Evolutionary conservation across 37 sponge, comb jelly and placozoan species (phyloP).

Genomic region (Oscarella lobularis): DNA sequence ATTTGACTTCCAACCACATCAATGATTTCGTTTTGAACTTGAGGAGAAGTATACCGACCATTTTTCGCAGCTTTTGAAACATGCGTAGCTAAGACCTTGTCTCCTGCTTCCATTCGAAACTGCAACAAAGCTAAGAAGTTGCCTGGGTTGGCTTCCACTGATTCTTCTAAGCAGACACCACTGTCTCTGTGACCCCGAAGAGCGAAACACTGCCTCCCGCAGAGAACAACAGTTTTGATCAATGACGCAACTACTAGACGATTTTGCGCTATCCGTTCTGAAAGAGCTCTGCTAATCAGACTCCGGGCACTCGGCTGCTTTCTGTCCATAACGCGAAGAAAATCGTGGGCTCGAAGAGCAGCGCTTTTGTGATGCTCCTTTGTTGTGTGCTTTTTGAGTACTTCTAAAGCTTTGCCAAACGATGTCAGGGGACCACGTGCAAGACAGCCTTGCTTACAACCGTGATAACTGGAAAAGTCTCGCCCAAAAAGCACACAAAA

Average conservation of each 20-base stretch:
- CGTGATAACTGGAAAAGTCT: neutral
- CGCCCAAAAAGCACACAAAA: slow-evolving; percentile 1
- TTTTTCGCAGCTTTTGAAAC: slow-evolving; percentile 21
- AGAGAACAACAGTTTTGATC: slow-evolving; percentile 21
- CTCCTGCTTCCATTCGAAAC: slow-evolving; percentile 38
- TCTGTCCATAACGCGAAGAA: slow-evolving; percentile 17
- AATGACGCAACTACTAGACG: slow-evolving; percentile 28
- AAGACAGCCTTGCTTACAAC: no score
- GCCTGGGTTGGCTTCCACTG: slow-evolving; percentile 28
- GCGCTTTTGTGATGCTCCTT: no score
- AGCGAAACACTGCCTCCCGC: slow-evolving; percentile 39
- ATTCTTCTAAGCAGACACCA: no score
- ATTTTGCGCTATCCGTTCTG: no score
- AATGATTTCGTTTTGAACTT: slow-evolving; percentile 40
- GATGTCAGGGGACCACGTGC: no score
- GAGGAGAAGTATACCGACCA: slow-evolving; percentile 23
- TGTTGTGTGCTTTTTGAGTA: no score
- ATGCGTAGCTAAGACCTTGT: slow-evolving; percentile 18
- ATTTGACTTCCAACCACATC: slow-evolving; percentile 20
- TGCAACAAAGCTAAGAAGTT: slow-evolving; percentile 40
- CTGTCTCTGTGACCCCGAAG: slow-evolving; percentile 32
- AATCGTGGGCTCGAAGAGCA: neutral
- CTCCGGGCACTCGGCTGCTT: no score
- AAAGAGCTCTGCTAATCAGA: no score
- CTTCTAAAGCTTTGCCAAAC: no score